Conservation (phyloP, 2,797 vertebrate species). For the Chiloscyllium punctatum region DNA sequence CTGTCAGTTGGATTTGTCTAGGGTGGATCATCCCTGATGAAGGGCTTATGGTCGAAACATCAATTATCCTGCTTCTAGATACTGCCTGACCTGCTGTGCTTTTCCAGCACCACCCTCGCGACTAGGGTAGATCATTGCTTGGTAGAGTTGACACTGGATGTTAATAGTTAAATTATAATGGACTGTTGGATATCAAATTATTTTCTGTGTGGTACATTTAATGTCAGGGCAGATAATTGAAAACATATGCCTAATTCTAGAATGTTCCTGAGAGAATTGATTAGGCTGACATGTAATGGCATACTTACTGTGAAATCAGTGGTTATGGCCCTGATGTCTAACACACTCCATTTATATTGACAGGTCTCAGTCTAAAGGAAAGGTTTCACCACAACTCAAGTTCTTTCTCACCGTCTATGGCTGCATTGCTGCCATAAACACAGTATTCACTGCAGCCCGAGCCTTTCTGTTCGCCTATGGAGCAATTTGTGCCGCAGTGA, state of each 20-base stretch:
- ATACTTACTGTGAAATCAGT: not conserved
- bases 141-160: not conserved
- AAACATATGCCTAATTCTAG: not conserved
- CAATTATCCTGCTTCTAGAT: too few species aligned
- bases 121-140: too few species aligned
- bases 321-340: not conserved
- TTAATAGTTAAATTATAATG: not conserved
- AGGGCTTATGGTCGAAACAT: too few species aligned
- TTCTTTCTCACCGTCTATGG: slow-evolving; percentile 83
- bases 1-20: too few species aligned
- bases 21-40: too few species aligned
- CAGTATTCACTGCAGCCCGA: slow-evolving; percentile 75
- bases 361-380: not conserved
- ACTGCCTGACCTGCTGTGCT: too few species aligned
- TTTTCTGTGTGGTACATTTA: not conserved
- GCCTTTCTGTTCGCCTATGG: slow-evolving; percentile 85
- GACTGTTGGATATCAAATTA: not conserved
- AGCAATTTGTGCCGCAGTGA: slow-evolving; percentile 65
- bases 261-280: not conserved
- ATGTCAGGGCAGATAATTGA: not conserved
- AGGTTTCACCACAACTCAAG: slow-evolving; percentile 58
- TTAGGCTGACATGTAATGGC: not conserved
- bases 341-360: not conserved
- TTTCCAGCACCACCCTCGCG: too few species aligned
- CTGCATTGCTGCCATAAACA: slow-evolving; percentile 74